Evolutionary conservation across 2,888 invertebrate species (phyloP).

Genomic region (Protula sp.): DNA sequence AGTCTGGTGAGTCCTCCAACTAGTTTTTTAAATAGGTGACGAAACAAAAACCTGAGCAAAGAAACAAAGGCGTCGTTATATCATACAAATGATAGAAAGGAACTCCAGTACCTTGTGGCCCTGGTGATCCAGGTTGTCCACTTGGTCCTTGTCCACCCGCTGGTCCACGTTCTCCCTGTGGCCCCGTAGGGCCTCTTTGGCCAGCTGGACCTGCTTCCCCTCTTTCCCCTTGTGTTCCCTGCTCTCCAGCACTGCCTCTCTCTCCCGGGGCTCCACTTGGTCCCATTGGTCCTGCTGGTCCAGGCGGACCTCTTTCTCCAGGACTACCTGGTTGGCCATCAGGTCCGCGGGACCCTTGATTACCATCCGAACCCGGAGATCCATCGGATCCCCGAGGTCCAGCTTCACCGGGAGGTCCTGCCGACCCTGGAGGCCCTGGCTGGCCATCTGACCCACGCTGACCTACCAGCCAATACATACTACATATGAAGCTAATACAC

Average conservation of each 20-base stretch:
- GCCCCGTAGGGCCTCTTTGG: too few relatives aligned
- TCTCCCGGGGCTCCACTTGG: background rate
- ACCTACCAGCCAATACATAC: background rate
- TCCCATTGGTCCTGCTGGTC: constrained; percentile 14
- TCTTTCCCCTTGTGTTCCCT: constrained; percentile 10
- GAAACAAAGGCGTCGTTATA: too few relatives aligned
- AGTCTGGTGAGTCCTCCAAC: too few relatives aligned
- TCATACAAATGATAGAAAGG: too few relatives aligned
- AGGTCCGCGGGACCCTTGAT: background rate
- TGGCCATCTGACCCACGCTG: background rate
- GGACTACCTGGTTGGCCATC: constrained; percentile 10
- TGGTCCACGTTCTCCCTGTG: too few relatives aligned
- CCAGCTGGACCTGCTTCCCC: constrained; percentile 9
- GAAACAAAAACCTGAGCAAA: too few relatives aligned
- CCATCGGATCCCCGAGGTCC: constrained; percentile 8
- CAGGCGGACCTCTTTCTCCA: constrained; percentile 13
- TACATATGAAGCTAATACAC: background rate
- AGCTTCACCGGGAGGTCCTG: constrained; percentile 4
- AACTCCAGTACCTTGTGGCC: too few relatives aligned
- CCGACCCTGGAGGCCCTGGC: background rate
- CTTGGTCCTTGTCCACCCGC: constrained; percentile 10
- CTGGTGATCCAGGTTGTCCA: constrained; percentile 1
- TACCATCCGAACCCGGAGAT: constrained; percentile 2
- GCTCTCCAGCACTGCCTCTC: constrained; percentile 3
- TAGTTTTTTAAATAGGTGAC: background rate